Base-by-base conservation (phyloP, 2,888 invertebrate species). In the Tribolium freemani region DNA sequence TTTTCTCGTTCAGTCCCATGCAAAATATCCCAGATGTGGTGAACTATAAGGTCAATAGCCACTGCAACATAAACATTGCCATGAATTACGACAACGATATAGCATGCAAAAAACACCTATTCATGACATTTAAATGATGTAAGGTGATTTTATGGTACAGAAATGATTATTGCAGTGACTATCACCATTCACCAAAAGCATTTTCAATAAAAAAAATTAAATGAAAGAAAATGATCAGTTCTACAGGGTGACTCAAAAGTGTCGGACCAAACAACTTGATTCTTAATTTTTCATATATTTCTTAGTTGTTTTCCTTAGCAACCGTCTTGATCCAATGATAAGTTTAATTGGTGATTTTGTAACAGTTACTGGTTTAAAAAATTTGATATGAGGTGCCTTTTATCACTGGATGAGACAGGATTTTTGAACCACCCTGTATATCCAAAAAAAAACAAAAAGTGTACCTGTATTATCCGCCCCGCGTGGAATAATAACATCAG, bases 11-110 rank as follows among this genome's bases (percentile, higher is more conserved):
- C 81, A 66, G 84, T 78, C 73, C 86, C 86, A 77, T 90, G 93
- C 89, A 98, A 93, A 84, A 97, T 93, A 89, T 98, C 98, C 92
- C 97, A 94, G 89, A 99, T 98, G 92, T 99, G 98, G 88, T 98
- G 97, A 83, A 98, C 98, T 89, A 99, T 98, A 88, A 99, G 92
- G 90, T 98, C 97, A 90, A 99, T 98, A 89, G 99, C 99, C 91
- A 99, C 99, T 98, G 95, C 90, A 96, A 94, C 90, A 91, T 38
- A 38, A 38, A 38, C 9, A 31, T 31, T 9, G 31, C 38, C 38
- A 38, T 38, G 9, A 38, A 38, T 6, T 26, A 26, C 26, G 38
- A 38, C 38, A 38, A 38, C 56, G 13, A 51, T 44, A 51, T 45
- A 63, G 44, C 48, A 26, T 30, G 10, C n/a, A 44, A 26, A 54